A percentile compares a stretch with the other conserved stretches of the same genome.
Conservation (phyloP, 53 echinoderm and acorn worm species). For the Patiria pectinifera region DNA sequence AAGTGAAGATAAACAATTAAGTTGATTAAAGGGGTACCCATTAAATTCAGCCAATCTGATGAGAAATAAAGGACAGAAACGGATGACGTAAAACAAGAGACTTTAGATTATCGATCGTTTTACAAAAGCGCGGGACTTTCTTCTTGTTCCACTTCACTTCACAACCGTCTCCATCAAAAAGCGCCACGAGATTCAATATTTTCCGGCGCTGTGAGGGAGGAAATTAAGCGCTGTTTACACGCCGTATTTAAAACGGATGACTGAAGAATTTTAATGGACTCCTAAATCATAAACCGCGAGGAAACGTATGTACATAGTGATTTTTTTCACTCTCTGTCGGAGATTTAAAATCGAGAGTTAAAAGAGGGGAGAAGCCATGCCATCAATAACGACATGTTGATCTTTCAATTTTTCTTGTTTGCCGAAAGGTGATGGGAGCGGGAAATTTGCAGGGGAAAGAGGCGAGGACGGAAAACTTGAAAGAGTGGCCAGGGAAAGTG, state of each 20-base stretch:
- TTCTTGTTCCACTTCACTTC: slow-evolving; percentile 23
- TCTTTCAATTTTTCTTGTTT: slow-evolving; percentile 31
- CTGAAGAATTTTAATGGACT: slow-evolving; percentile 56
- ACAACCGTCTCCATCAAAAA: slow-evolving; percentile 1
- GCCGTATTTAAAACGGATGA: slow-evolving; percentile 54
- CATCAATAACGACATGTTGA: slow-evolving; percentile 50
- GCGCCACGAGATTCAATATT: slow-evolving; percentile 31
- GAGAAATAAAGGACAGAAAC: background rate
- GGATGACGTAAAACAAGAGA: slow-evolving; percentile 15
- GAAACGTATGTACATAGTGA: slow-evolving; percentile 55
- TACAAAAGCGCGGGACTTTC: slow-evolving; percentile 26
- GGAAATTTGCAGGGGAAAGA: slow-evolving; percentile 27
- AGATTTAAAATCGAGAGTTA: background rate
- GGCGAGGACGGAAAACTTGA: slow-evolving; percentile 35
- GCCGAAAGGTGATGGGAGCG: slow-evolving; percentile 11
- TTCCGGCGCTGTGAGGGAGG: background rate
- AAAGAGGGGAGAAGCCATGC: slow-evolving; percentile 11
- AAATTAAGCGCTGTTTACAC: slow-evolving; percentile 55
- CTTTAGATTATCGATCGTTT: slow-evolving; percentile 42
- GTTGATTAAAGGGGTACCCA: background rate
- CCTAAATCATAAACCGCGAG: slow-evolving; percentile 51
- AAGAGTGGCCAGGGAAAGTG: slow-evolving; percentile 2
- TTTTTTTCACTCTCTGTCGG: slow-evolving; percentile 15
- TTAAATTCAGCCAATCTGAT: background rate
- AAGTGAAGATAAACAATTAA: background rate